Base-by-base conservation (phyloP, 2,797 vertebrate species). In the Sparidentex hasta region DNA sequence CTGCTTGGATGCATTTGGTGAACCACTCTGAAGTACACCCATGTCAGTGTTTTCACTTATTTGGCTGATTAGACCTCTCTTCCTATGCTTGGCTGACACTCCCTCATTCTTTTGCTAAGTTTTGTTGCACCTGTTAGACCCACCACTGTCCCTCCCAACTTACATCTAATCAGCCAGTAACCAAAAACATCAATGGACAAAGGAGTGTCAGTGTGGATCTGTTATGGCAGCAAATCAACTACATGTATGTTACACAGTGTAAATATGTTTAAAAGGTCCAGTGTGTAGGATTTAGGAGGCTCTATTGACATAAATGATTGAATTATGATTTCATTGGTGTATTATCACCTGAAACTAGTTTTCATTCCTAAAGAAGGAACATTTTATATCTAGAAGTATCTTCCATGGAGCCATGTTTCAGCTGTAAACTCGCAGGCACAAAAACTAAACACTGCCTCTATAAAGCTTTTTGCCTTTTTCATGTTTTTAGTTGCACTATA, bases 41-140 rank as follows among this genome's bases (percentile, higher is more conserved):
- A 25, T 46, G 57, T 69, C 70, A 70, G 58, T 74, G 48, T 41
- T 63, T 81, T 74, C 74, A 72, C 25, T 59, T 27, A 71, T 29
- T 13, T 25, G 33, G 57, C 65, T 76, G 70, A 78, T 75, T 16
- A 48, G 33, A 55, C 50, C 41, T 65, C 25, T 17, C 47, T 51
- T 51, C 5, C 43, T 11, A 62, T 27, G 33, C 7, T 51, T 16
- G 20, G 65, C 7, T 66, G 33, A 48, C 27, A 54, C 38, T 61
- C 17, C 65, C n/a, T 64, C 27, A 1, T 23, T 44, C 25, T 23
- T 11, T 11, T 0, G 20, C 23, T 20, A 20, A 8, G 27, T 43
- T 52, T 44, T 18, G n/a, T n/a, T 51, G 55, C 54, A 76, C 27
- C 54, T 59, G n/a, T 66, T 20, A 17, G 16, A 12, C 51, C 41